Percentiles rank a stretch among this genome's conserved stretches.
phyloP scores from a whole-genome alignment of 2,113 vertebrate species.

The Silurus asotus region DNA sequence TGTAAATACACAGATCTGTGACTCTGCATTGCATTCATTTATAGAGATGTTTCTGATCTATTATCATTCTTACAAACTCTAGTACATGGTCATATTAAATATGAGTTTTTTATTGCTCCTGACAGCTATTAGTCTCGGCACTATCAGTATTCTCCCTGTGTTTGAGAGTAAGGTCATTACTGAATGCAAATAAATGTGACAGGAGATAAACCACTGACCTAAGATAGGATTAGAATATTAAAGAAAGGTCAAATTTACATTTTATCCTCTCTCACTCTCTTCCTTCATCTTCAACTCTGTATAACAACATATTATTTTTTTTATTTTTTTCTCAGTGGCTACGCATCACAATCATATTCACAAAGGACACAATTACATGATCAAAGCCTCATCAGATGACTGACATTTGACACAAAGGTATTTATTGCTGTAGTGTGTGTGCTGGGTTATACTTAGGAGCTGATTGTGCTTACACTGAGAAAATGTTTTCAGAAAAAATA shows the following conservation, averaged over 20 bases:
- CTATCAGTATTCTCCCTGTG: slow-evolving; percentile 55
- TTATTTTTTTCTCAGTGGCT: neutral
- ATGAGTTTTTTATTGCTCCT: slow-evolving; percentile 48
- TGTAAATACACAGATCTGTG: neutral
- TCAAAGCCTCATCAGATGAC: slow-evolving; percentile 32
- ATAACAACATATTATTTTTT: slow-evolving; percentile 21
- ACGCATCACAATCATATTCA: neutral
- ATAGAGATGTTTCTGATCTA: slow-evolving; percentile 10
- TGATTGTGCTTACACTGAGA: neutral
- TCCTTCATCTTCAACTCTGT: slow-evolving; percentile 8
- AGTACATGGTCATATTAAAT: slow-evolving; percentile 40
- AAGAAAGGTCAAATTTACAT: slow-evolving; percentile 63
- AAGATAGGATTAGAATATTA: slow-evolving; percentile 55
- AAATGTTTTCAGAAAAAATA: neutral
- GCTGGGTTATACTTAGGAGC: neutral
- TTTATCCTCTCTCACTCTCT: slow-evolving; percentile 31
- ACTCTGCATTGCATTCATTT: neutral
- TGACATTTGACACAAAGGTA: neutral
- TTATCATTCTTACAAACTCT: slow-evolving; percentile 33
- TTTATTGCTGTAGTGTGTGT: neutral
- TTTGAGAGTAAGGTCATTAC: slow-evolving; percentile 56
- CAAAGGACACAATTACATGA: slow-evolving; percentile 31
- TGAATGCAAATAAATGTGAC: slow-evolving; percentile 56
- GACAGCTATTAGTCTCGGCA: slow-evolving; percentile 48
- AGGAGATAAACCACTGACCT: slow-evolving; percentile 53